Evolutionary conservation across 1,140 invertebrate genomes (phyloP).

Genomic region (Drosophila obscura): DNA sequence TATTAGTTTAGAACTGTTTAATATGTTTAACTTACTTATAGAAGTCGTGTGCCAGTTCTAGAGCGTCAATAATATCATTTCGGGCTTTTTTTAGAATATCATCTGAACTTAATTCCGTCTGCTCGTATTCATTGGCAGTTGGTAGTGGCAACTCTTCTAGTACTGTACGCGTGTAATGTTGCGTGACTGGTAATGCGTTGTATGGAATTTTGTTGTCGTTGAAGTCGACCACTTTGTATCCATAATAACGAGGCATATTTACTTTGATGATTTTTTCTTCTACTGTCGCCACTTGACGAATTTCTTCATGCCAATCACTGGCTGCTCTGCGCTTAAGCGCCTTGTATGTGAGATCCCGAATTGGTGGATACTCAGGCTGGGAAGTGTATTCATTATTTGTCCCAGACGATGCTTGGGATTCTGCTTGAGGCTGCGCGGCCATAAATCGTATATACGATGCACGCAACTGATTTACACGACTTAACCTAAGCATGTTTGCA

Average conservation of each 20-base stretch:
- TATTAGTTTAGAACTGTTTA: not conserved
- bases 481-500: constrained; percentile 18
- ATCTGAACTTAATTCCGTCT: constrained; percentile 46
- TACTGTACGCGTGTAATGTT: constrained; percentile 90
- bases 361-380: constrained; percentile 86
- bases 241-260: constrained; percentile 92
- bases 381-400: constrained; percentile 70
- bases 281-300: constrained; percentile 88
- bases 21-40: constrained; percentile 38
- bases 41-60: constrained; percentile 67
- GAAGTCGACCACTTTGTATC: constrained; percentile 88
- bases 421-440: constrained; percentile 31
- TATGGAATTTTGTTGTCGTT: constrained; percentile 87
- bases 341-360: constrained; percentile 85
- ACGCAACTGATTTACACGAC: constrained; percentile 19
- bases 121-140: constrained; percentile 83
- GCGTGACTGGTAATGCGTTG: constrained; percentile 87
- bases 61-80: constrained; percentile 58
- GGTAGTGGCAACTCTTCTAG: constrained; percentile 84
- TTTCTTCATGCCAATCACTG: constrained; percentile 85
- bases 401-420: constrained; percentile 51
- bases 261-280: constrained; percentile 93
- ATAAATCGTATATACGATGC: constrained; percentile 16
- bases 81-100: constrained; percentile 62
- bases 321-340: constrained; percentile 83